Conservation (phyloP, 1,140 invertebrate species). For the Chymomyza costata region DNA sequence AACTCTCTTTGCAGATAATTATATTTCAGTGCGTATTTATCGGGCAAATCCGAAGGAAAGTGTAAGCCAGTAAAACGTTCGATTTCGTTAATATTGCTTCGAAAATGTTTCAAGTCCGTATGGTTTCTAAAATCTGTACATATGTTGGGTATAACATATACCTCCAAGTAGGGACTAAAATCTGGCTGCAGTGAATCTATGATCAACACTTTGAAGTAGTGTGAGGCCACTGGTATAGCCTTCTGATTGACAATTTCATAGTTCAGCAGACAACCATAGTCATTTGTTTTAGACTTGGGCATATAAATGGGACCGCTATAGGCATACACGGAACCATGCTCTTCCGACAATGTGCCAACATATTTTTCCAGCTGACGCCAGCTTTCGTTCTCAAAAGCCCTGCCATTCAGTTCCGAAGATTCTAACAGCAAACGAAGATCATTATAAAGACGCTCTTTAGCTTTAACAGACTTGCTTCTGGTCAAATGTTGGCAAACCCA, state of each 20-base stretch:
- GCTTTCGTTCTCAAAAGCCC: constrained; percentile 35
- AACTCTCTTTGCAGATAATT: no score
- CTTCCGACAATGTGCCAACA: constrained; percentile 15
- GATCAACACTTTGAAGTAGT: constrained; percentile 52
- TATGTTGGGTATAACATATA: no score
- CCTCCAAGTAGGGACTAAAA: constrained; percentile 31
- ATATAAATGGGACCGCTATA: constrained; percentile 51
- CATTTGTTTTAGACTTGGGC: constrained; percentile 5
- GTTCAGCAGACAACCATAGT: constrained; percentile 30
- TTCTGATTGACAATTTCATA: constrained; percentile 35
- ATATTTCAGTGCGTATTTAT: no score
- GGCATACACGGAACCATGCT: constrained; percentile 41
- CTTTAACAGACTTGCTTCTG: no score
- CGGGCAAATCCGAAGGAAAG: constrained; percentile 37
- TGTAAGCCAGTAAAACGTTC: constrained; percentile 38
- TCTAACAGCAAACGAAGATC: constrained; percentile 50
- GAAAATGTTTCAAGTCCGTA: constrained; percentile 25
- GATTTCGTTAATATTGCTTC: constrained; percentile 31
- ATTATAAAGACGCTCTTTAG: constrained; percentile 41
- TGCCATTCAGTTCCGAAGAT: constrained; percentile 26
- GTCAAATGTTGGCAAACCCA: constrained; percentile 58
- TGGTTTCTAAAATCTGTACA: no score
- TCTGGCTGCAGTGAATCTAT: constrained; percentile 19
- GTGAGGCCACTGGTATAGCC: constrained; percentile 36
- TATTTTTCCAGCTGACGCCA: constrained; percentile 43